Evolutionary conservation across 35 echinoderm and acorn worm species (phyloP).

Genomic region (Ophioderma brevispina): DNA sequence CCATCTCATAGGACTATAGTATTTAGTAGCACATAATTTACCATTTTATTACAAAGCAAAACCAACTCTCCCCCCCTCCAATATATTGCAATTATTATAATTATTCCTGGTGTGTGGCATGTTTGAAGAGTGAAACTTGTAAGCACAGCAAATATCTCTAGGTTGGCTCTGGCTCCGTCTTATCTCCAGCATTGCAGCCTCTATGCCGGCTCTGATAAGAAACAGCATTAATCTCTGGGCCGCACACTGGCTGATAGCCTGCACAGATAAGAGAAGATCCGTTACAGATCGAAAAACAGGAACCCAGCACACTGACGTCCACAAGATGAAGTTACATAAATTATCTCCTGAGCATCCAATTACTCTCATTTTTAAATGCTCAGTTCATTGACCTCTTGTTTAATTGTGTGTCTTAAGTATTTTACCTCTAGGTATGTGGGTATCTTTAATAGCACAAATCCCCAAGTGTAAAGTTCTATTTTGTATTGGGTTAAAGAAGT

Average conservation of each 20-base stretch:
- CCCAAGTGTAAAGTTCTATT: neutral
- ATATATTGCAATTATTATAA: no score
- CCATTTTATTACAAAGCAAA: no score
- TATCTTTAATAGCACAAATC: neutral
- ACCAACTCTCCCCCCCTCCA: no score
- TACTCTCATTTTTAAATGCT: neutral
- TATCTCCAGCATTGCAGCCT: neutral
- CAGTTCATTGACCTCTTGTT: neutral
- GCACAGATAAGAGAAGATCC: neutral
- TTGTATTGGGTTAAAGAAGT: neutral
- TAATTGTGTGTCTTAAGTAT: neutral
- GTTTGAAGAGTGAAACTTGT: no score
- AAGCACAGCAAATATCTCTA: neutral
- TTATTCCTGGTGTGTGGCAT: no score
- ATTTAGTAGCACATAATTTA: no score
- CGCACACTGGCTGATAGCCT: neutral
- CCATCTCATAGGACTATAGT: no score
- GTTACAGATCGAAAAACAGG: conserved; percentile 7
- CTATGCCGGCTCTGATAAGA: neutral
- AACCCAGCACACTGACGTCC: neutral
- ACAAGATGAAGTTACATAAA: conserved; percentile 11
- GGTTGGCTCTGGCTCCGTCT: neutral
- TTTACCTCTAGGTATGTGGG: neutral
- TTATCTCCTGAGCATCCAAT: neutral
- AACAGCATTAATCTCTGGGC: neutral